Evolutionary conservation across 92 coral and sea anemone species (phyloP), one percentile per base, ranked within the genome.

Genomic region (Bergia sp.): DNA sequence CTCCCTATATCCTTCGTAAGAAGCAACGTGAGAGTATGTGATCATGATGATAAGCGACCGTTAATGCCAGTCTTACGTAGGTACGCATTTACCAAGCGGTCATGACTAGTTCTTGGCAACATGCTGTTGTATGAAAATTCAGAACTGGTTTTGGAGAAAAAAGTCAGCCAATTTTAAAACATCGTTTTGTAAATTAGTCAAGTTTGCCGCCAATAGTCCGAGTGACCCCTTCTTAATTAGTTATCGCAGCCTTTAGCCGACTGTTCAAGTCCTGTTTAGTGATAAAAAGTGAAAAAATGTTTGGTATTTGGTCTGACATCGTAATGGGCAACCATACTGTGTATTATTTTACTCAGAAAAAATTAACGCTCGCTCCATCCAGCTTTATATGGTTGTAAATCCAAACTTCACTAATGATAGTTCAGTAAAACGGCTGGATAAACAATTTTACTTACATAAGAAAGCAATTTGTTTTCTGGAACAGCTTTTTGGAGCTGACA

Each of bases 221-320:
- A 45, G 15, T 44, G 77, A 84, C 87, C 41, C 44, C 43, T 47
- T 84, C 65, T 71, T 84, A 84, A 84, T 84, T 65, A 84, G 21
- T 69, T 3, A n/a, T 37, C 47, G 79, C 79, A 64, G 44, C 87
- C 12, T 76, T 39, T 18, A 18, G 45, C 80, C 49, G 58, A 47
- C 78, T 82, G 87, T 66, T 49, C 15, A 49, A 84, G 15, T 67
- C 87, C 77, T 84, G 87, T 43, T 84, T 71, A 79, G 65, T 50
- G 79, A 84, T 39, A 84, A 84, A 84, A 50, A 29, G 43, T 44
- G 45, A 49, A 84, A 82, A 84, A 44, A 67, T 72, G 69, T 16
- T 20, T 29, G 87, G 78, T 20, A 84, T 71, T 53, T 45, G 87
- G 16, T 37, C 75, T 43, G 65, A 69, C 37, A 84, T 84, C 79